Evolutionary conservation across 2,113 vertebrate genomes (phyloP), one percentile per base, ranked within the genome.

Genomic region (Terrapene triunguis): DNA sequence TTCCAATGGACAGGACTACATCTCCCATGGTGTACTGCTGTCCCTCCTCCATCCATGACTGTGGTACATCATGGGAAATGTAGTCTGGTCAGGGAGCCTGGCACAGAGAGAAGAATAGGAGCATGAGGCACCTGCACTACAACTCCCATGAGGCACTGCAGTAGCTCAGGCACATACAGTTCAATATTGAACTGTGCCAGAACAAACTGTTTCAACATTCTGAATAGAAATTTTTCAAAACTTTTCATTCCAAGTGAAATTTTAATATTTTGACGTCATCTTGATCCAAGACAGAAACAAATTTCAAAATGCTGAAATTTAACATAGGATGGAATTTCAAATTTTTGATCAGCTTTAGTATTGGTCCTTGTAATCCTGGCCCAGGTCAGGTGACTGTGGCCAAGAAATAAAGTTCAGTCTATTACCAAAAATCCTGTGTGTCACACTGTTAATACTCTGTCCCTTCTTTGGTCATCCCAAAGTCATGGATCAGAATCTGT

Each of bases 21-120:
- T 22, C 53, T 86, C 53, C 22, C 84, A 0, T 0, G 0, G n/a
- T 8, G 57, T 80, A 35, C 47, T 85, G 42, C 44, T 53, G 57
- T 47, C 22, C 38, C 11, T 3, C 11, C 38, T 76, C 25, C 42
- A 25, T 13, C 22, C 42, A 8, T 42, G 42, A 27, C 6, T 44
- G 21, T 76, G 38, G 74, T 25, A 24, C 53, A 78, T 48, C 59
- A 78, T 29, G 25, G 81, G 50, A 88, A 65, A 79, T 0, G 42
- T 76, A 11, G 21, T 47, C 25, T 27, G 24, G 42, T 47, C 24
- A 47, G 74, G 24, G 42, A 44, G 12, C 13, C 42, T 47, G 25
- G 42, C 44, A 44, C 74, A 78, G 42, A 78, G 6, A 47, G 12
- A 25, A 78, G 24, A 47, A 44, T 11, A 47, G 22, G 25, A 13